A percentile compares a stretch with the other conserved stretches of the same genome.
phyloP scores from a whole-genome alignment of 1,140 invertebrate genomes.

The Drosophila tsacasi region DNA sequence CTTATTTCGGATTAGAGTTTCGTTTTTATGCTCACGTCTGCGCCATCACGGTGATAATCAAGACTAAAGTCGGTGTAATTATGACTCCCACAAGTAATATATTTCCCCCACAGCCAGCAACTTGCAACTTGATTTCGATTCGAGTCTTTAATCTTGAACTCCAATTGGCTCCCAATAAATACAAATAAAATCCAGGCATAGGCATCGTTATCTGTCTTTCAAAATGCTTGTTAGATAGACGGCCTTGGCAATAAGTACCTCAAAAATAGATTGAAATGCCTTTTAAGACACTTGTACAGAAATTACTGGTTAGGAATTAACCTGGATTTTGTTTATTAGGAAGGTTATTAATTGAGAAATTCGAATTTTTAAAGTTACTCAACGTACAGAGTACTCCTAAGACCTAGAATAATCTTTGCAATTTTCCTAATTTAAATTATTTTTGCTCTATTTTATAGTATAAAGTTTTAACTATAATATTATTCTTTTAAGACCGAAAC shows the following conservation, averaged over 20 bases:
- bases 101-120: too few relatives aligned
- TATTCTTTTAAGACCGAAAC: too few relatives aligned
- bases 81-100: not conserved
- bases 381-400: not conserved
- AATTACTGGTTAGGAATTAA: not conserved
- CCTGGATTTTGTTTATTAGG: not conserved
- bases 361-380: not conserved
- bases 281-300: not conserved
- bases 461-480: too few relatives aligned
- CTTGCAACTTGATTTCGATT: not conserved
- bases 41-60: slow-evolving; percentile 21
- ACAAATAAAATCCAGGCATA: too few relatives aligned
- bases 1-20: slow-evolving; percentile 22
- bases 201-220: slow-evolving; percentile 4
- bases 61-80: not conserved
- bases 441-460: too few relatives aligned
- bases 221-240: not conserved
- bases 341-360: too few relatives aligned
- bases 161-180: slow-evolving; percentile 17
- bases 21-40: slow-evolving; percentile 11
- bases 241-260: slow-evolving; percentile 6
- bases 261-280: not conserved
- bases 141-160: slow-evolving; percentile 5
- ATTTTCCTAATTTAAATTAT: too few relatives aligned
- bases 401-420: not conserved